Base-by-base conservation (phyloP, 1,140 invertebrate genomes). In the Tetragonula clypearis region DNA sequence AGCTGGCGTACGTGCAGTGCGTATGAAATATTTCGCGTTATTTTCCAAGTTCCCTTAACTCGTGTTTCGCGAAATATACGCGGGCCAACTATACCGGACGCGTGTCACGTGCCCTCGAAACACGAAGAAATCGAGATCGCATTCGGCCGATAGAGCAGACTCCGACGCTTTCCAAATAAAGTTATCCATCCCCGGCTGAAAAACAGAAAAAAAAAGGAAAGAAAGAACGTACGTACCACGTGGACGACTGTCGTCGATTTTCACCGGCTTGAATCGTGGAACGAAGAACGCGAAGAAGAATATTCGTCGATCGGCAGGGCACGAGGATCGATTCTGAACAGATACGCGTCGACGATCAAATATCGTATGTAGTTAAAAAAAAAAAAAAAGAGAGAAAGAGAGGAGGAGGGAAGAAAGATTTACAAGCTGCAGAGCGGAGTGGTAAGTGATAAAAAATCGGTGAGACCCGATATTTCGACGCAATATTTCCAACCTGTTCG, bases 381-480 rank as follows among this genome's bases (percentile, higher is more conserved):
- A 66, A n/a, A n/a, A n/a, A n/a, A n/a, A n/a, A n/a, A n/a, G n/a
- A n/a, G n/a, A n/a, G n/a, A n/a, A n/a, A n/a, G n/a, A n/a, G n/a
- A n/a, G n/a, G n/a, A n/a, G 2, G 6, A 0, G 6, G 19, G 19
- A 19, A 79, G 71, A 79, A 85, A 71, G 73, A 88, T 88, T 88
- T 85, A 72, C 84, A 77, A 58, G 30, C 21, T 19, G 41, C 55
- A 14, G 68, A 58, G 11, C 62, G 56, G 49, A 41, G 58, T 55
- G 65, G 26, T 55, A 66, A 74, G 78, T 88, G 88, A 88, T 75
- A 82, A 89, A 82, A 89, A 90, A 30, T 30, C 77, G 60, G 68
- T 30, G 60, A 62, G 15, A 30, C 30, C 74, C 78, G 60, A 89
- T 90, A 89, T 89, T 30, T 87, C 81, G 65, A 71, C 65, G 85